Evolutionary conservation across 2,888 invertebrate genomes (phyloP), one percentile per base, ranked within the genome.

Genomic region (Prenolepis imparis): DNA sequence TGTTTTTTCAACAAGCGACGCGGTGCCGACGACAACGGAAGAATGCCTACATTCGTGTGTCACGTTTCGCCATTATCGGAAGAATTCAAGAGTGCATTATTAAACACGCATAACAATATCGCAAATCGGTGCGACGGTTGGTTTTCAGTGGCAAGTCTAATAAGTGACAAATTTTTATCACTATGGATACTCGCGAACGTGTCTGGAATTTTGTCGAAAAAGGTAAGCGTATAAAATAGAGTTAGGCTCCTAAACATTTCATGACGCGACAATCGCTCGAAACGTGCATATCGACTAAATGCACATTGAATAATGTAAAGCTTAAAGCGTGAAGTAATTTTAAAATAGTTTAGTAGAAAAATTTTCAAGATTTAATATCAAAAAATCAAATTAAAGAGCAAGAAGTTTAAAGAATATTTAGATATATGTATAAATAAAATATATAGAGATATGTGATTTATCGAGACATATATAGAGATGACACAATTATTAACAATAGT

Each of bases 1-100:
- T 91, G 87, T 88, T 91, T 88, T 91, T 90, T 90, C 90, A 92
- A 92, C 91, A 92, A 92, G 89, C 87, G 66, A 74, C 84, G 74
- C 86, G 84, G 72, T 75, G 77, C 84, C 82, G 82, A 75, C 87
- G 86, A 88, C 85, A 87, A 88, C 88, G 84, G 83, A 91, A 87
- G 84, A 86, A 70, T 84, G 81, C 55, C 81, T 86, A 67, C 85
- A 78, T 83, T 88, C 84, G 87, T 87, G 86, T 86, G 86, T 87
- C 83, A 90, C 64, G 67, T 80, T 70, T 41, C 39, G 82, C 75
- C 85, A 88, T 89, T 91, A 91, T 91, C 91, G 90, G 68, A 80
- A 81, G 83, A 68, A 68, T 66, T 77, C 72, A 28, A 24, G 72
- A 55, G 57, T 68, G 9, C 67, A 63, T 84, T 86, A 88, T 87